A percentile compares a stretch with the other conserved stretches of the same genome.
phyloP scores from a whole-genome alignment of 2,113 vertebrate genomes.

The Catharus fuscescens region DNA sequence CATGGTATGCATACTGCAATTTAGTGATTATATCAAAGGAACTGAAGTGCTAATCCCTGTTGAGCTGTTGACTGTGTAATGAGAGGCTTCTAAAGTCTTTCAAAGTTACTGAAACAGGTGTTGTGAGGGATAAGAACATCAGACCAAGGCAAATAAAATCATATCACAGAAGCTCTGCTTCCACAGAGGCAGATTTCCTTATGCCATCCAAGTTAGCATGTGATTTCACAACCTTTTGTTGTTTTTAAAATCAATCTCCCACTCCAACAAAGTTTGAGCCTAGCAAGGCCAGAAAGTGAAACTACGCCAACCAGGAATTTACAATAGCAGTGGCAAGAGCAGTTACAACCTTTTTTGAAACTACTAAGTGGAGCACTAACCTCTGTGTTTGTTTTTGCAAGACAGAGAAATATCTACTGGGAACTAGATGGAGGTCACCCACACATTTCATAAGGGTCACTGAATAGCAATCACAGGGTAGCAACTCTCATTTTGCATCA shows the following conservation, averaged over 20 bases:
- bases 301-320: background rate
- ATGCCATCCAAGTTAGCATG: background rate
- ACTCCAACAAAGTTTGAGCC: background rate
- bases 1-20: background rate
- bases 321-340: background rate
- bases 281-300: background rate
- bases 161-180: background rate
- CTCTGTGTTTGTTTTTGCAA: background rate
- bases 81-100: constrained; percentile 27
- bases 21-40: constrained; percentile 47
- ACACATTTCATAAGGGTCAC: background rate
- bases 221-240: background rate
- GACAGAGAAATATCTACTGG: background rate
- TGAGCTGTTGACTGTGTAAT: constrained; percentile 21
- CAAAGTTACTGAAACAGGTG: constrained; percentile 51
- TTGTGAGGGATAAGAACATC: constrained; percentile 48
- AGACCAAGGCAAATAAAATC: background rate
- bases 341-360: constrained; percentile 1
- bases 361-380: background rate
- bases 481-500: background rate
- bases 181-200: background rate
- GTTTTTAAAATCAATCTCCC: background rate
- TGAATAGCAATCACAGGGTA: background rate
- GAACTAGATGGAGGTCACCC: constrained; percentile 11
- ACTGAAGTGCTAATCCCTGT: constrained; percentile 25